Evolutionary conservation across 2,888 invertebrate genomes (phyloP).

Genomic region (Himalopsyche kuldschensis): DNA sequence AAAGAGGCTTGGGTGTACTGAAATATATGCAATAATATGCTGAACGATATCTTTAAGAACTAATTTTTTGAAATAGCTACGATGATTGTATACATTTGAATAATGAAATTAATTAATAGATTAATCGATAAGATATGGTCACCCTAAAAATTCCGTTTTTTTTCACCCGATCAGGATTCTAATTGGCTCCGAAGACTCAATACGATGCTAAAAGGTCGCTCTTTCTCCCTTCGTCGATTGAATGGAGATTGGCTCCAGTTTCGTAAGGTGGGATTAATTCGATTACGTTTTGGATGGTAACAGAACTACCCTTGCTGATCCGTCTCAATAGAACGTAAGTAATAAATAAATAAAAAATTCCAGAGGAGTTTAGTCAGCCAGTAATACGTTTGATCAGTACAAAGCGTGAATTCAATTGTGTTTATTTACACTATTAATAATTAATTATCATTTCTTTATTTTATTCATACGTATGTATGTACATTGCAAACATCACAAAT

Average conservation of each 20-base stretch:
- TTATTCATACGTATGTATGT: too few relatives aligned
- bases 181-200: conserved; percentile 29
- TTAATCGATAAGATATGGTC: not conserved
- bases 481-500: too few relatives aligned
- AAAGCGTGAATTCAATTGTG: too few relatives aligned
- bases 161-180: conserved; percentile 14
- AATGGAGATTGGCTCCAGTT: conserved; percentile 14
- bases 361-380: not conserved
- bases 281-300: conserved; percentile 21
- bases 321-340: not conserved
- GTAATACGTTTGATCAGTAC: too few relatives aligned
- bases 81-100: too few relatives aligned
- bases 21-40: too few relatives aligned
- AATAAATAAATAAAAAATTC: not conserved
- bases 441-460: too few relatives aligned
- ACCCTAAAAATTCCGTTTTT: not conserved
- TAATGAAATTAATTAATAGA: not conserved
- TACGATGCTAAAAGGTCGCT: conserved; percentile 32
- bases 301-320: not conserved
- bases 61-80: too few relatives aligned
- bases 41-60: too few relatives aligned
- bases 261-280: conserved; percentile 30
- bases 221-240: conserved; percentile 13
- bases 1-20: too few relatives aligned
- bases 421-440: too few relatives aligned